Evolutionary conservation across 1,140 invertebrate genomes (phyloP), one percentile per base, ranked within the genome.

Genomic region (Drosophila tsacasi): DNA sequence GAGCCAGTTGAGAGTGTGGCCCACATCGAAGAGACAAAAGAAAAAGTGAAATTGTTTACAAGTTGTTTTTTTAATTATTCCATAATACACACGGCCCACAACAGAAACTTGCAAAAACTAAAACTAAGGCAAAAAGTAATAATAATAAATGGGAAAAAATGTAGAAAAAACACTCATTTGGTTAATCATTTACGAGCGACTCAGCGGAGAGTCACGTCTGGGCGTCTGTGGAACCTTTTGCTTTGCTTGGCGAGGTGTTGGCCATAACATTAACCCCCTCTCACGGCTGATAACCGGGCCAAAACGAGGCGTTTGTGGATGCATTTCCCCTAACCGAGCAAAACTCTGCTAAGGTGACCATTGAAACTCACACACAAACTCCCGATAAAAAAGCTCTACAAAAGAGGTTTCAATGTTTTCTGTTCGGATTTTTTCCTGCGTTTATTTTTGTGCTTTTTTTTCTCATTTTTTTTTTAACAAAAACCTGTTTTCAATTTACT

Each of bases 391-490:
- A 89, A 89, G 77, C 81, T 91, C 75, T 72, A 86, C 84, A 83
- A 85, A 89, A 91, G 85, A 89, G 85, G 85, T 89, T 89, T 87
- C 83, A 87, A 87, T 87, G 81, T 81, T 84, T 79, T 80, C 68
- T 50, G 75, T 62, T 32, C 39, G 67, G 37, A 57, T 61, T 55
- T 71, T 58, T 79, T 72, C 54, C 54, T 39, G 21, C 35, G 21
- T 25, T 57, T 25, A 35, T 25, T 23, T 25, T 13, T 37, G 35
- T 37, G 12, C 10, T 37, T 57, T 46, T 35, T 87, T 69, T 80
- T 74, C 76, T 83, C 63, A 81, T 37, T 23, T 47, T 89, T 23
- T 47, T 89, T 87, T 76, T 15, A 81, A 83, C 76, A 55, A 72
- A 89, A 89, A 89, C 84, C 84, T 79, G 84, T 89, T 89, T 89